A percentile compares a stretch with the other conserved stretches of the same genome.
Evolutionary conservation across 2,797 vertebrate species (phyloP).

Genomic region (Channallabes apus): DNA sequence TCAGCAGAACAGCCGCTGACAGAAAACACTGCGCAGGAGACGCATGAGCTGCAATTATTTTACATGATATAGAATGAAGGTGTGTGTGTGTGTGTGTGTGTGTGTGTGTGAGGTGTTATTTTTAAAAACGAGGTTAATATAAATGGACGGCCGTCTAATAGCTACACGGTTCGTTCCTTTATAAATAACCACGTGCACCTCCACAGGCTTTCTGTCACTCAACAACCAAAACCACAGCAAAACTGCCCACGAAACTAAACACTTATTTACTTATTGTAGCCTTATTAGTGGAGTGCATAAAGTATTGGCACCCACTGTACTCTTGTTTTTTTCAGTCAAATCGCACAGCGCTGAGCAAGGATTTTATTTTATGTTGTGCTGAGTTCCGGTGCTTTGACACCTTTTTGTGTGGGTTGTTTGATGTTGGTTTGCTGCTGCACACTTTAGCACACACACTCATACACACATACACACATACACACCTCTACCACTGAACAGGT

Average conservation of each 20-base stretch:
- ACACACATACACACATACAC: background rate
- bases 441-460: background rate
- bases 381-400: background rate
- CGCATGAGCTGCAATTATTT: constrained; percentile 65
- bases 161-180: background rate
- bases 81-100: constrained; percentile 6
- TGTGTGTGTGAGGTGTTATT: constrained; percentile 14
- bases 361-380: background rate
- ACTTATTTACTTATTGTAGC: background rate
- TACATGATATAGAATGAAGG: constrained; percentile 42
- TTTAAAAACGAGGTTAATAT: constrained; percentile 21
- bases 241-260: no score
- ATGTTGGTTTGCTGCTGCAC: background rate
- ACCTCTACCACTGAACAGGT: background rate
- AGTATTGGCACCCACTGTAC: background rate
- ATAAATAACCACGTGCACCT: background rate
- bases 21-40: constrained; percentile 59
- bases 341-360: background rate
- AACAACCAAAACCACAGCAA: background rate
- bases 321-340: background rate
- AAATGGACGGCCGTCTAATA: background rate
- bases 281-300: background rate
- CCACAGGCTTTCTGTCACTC: background rate
- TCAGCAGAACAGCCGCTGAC: constrained; percentile 61
- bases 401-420: background rate